Conservation (phyloP, 23 tunicate genomes). For the Pegea sp. region DNA sequence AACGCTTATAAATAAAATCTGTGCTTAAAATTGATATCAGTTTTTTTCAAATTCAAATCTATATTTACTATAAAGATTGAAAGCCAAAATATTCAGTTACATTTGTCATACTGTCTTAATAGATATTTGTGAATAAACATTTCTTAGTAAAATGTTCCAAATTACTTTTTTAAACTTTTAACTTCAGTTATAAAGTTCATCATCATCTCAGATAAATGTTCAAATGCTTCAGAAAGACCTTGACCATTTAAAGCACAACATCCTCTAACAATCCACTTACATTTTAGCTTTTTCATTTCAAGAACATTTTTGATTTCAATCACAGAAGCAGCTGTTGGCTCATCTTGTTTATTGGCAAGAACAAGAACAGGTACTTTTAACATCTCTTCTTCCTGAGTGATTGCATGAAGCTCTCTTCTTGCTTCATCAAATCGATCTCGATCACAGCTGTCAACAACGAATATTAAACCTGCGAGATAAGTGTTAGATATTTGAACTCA, state of each 20-base stretch:
- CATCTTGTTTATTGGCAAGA: conserved; percentile 62
- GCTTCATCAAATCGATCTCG: conserved; percentile 28
- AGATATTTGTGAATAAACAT: too few relatives aligned
- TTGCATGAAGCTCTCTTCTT: conserved; percentile 24
- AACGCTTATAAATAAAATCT: too few relatives aligned
- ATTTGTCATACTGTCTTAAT: too few relatives aligned
- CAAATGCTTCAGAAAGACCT: conserved; percentile 29
- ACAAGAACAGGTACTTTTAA: conserved; percentile 26
- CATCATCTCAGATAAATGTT: conserved; percentile 14
- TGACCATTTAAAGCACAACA: conserved; percentile 52
- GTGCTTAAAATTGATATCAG: too few relatives aligned
- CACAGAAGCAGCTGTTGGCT: conserved; percentile 19
- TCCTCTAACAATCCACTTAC: conserved; percentile 26
- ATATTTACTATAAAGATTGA: too few relatives aligned
- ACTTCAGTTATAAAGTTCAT: conserved; percentile 7
- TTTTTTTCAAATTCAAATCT: too few relatives aligned
- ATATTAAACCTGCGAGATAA: conserved; percentile 27
- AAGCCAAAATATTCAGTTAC: too few relatives aligned
- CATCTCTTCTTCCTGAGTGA: conserved; percentile 12
- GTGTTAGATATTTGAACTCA: neutral
- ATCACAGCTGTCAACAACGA: conserved; percentile 49
- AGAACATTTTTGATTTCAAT: conserved; percentile 20
- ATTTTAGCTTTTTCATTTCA: conserved; percentile 3
- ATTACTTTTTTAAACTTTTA: too few relatives aligned
- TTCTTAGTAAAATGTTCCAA: too few relatives aligned